phyloP scores from a whole-genome alignment of 1,140 invertebrate species.

The Gonatopus flavifemur region DNA sequence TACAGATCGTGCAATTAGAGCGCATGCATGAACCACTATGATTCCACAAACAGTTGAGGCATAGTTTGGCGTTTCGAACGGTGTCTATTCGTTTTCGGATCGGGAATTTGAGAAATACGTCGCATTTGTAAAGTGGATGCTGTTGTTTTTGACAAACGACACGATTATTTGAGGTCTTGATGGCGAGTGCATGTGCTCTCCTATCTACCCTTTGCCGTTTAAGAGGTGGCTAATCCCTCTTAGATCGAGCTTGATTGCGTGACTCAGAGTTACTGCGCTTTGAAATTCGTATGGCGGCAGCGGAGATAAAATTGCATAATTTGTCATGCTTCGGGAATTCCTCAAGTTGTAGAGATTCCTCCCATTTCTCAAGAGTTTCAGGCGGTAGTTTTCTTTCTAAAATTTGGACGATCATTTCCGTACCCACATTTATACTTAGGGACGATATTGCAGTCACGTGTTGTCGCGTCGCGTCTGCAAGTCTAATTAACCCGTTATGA shows the following conservation, averaged over 20 bases:
- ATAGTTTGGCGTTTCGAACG: background rate
- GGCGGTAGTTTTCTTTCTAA: slow-evolving; percentile 15
- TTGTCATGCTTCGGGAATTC: slow-evolving; percentile 5
- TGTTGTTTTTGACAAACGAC: slow-evolving; percentile 2
- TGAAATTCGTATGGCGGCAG: slow-evolving; percentile 9
- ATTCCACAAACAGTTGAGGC: background rate
- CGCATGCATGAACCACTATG: background rate
- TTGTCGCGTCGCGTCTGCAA: slow-evolving; percentile 1
- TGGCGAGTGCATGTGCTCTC: no score
- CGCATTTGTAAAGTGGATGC: slow-evolving; percentile 2
- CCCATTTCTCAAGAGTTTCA: slow-evolving; percentile 15
- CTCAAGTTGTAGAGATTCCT: slow-evolving; percentile 10
- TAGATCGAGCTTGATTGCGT: no score
- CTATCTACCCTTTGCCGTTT: no score
- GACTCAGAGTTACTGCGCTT: no score
- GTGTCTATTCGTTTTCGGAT: background rate
- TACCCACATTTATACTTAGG: background rate
- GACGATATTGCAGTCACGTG: slow-evolving; percentile 9
- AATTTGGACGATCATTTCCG: slow-evolving; percentile 8
- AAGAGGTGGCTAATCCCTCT: no score
- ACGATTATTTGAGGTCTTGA: no score
- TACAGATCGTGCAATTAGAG: background rate
- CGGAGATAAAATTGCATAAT: slow-evolving; percentile 15
- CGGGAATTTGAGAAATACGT: background rate
- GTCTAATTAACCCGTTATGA: slow-evolving; percentile 1